Base-by-base conservation (phyloP, 35 echinoderm and acorn worm species). In the Apostichopus californicus region DNA sequence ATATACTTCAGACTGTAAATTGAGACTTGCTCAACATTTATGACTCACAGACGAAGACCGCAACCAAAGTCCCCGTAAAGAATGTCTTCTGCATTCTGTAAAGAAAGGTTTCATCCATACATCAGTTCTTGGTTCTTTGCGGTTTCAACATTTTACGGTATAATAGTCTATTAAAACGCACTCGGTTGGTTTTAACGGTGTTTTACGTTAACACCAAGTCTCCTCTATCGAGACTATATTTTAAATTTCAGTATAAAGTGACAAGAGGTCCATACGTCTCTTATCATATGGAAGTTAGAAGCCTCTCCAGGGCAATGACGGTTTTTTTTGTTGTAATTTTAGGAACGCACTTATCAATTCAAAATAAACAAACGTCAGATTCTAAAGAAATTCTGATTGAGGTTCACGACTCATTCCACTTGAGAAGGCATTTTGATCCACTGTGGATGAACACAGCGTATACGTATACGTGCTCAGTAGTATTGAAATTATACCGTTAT, bases 351-450 rank as follows among this genome's bases (percentile, higher is more conserved):
- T 73, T 73, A 73, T 73, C 71, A 73, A 73, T 13, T 73, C 71
- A 12, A 73, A 73, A 73, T 73, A 73, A 73, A 73, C 71, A 73
- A 73, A 73, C 71, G 71, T 73, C 71, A 73, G 71, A 60, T 73
- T 73, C 12, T 73, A 18, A 73, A 5, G 71, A 73, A 73, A 73
- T 73, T 73, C 71, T 73, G 71, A 73, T 73, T 73, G 71, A 73
- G 71, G 71, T 13, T 73, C 71, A 73, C 71, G 71, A 73, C 6
- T 73, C 71, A 73, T 73, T 73, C n/a, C 71, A 73, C 71, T 17
- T 68, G 71, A 73, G 71, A 73, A 13, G 71, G 71, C n/a, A 73
- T 18, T 12, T 21, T 21, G 12, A 73, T 73, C 71, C 71, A 73
- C n/a, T 73, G 71, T 73, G 71, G 71, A 73, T 73, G 71, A 73